These are phyloP conservation scores for Coelinius sp. DNA, from an alignment of 2,888 invertebrate genomes.

Conservation along the genomic window DNA sequence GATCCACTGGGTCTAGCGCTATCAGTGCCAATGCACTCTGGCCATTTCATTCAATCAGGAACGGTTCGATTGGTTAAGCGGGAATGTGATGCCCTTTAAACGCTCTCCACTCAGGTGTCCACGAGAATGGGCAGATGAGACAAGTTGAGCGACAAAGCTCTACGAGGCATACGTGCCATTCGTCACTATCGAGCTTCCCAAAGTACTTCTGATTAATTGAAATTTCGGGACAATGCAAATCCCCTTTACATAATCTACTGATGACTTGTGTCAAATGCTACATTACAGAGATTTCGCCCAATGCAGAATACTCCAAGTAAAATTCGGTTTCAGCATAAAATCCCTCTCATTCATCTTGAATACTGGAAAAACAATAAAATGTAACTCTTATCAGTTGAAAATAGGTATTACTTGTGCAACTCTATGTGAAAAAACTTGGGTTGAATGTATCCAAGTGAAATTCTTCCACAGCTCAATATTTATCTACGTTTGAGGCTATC, in stretches of 20 bases:
- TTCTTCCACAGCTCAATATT: constrained; percentile 28
- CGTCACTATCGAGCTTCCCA: constrained; percentile 2
- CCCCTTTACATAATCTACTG: neutral
- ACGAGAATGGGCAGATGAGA: constrained; percentile 17
- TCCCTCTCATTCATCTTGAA: neutral
- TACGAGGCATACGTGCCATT: neutral
- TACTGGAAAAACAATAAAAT: constrained; percentile 1
- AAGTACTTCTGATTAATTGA: constrained; percentile 24
- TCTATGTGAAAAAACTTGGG: constrained; percentile 6
- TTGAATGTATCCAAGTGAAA: constrained; percentile 9
- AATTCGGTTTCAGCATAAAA: neutral
- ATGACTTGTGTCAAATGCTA: constrained; percentile 16
- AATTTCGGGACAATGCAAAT: neutral
- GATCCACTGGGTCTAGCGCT: neutral
- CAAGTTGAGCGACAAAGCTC: constrained; percentile 19
- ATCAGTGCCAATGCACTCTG: constrained; percentile 13
- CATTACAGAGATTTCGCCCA: neutral
- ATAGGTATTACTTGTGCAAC: neutral
- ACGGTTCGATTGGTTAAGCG: constrained; percentile 23
- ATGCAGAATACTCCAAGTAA: neutral
- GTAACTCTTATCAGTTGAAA: neutral
- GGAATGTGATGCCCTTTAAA: constrained; percentile 19
- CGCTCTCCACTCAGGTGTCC: constrained; percentile 24
- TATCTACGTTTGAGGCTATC: constrained; percentile 12
- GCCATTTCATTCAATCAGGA: constrained; percentile 17